Conservation (phyloP, 2,113 vertebrate genomes). For the Dolichotis patagonum region DNA sequence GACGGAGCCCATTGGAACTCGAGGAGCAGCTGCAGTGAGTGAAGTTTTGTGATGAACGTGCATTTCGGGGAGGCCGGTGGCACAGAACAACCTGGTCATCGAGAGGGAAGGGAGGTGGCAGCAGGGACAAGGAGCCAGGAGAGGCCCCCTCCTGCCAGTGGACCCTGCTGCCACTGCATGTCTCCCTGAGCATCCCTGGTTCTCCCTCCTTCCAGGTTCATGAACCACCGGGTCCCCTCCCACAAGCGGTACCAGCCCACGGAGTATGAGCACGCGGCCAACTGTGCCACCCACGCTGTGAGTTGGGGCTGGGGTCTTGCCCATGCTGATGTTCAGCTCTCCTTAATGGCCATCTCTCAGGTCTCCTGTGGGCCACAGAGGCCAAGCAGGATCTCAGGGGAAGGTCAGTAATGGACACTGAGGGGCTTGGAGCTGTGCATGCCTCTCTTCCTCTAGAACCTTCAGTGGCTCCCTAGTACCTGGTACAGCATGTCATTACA, state of each 20-base stretch:
- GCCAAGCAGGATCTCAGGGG: fast-evolving
- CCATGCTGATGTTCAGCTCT: neutral
- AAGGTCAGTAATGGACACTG: neutral
- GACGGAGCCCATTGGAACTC: neutral
- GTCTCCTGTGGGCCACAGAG: too few species aligned
- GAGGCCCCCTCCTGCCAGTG: neutral
- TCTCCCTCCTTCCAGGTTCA: conserved; percentile 89
- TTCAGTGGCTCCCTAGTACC: neutral
- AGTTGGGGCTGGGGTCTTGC: conserved; percentile 71
- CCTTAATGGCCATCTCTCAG: neutral
- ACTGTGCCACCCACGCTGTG: conserved; percentile 96
- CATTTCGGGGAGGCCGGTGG: neutral
- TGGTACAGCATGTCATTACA: fast-evolving
- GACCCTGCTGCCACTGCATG: fast-evolving
- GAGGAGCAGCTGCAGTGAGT: neutral
- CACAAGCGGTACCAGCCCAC: conserved; percentile 96
- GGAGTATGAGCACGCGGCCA: conserved; percentile 95
- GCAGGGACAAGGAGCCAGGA: neutral
- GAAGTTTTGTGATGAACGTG: neutral
- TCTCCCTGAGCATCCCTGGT: neutral
- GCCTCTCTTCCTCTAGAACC: neutral
- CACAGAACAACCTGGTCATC: neutral
- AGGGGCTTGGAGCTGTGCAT: fast-evolving
- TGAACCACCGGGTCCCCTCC: conserved; percentile 94
- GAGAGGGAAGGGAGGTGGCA: neutral